Conservation (phyloP, 92 coral and sea anemone genomes). For the Siderastrea radians region DNA sequence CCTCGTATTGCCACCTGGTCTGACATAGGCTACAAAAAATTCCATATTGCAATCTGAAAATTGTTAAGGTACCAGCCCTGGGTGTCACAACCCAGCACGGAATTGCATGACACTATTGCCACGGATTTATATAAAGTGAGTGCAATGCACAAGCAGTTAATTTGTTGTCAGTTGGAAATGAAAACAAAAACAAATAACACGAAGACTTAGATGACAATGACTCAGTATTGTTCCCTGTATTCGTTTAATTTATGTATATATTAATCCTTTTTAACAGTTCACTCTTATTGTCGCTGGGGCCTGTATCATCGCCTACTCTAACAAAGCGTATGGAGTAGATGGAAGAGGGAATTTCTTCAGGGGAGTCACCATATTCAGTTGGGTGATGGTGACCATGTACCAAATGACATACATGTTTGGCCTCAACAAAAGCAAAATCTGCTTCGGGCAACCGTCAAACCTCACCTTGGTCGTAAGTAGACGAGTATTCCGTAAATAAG, state of each 20-base stretch:
- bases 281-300: not conserved
- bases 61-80: no score
- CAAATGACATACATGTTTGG: not conserved
- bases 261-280: not conserved
- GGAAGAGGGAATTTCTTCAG: constrained; percentile 7
- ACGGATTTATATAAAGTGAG: no score
- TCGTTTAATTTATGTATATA: no score
- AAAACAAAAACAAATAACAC: no score
- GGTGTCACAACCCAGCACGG: no score
- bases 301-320: not conserved
- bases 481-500: no score
- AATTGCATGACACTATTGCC: no score
- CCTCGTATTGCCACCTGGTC: no score
- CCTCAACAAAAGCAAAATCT: constrained; percentile 8
- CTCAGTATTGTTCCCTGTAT: not conserved
- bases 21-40: no score
- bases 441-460: constrained; percentile 5
- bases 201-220: not conserved
- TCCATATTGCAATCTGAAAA: no score
- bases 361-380: constrained; percentile 20
- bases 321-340: not conserved
- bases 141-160: no score
- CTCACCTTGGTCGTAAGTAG: constrained; percentile 26
- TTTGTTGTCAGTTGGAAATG: not conserved
- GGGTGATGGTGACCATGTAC: constrained; percentile 22